phyloP scores from a whole-genome alignment of 2,888 invertebrate genomes.

The Aquatica leii region DNA sequence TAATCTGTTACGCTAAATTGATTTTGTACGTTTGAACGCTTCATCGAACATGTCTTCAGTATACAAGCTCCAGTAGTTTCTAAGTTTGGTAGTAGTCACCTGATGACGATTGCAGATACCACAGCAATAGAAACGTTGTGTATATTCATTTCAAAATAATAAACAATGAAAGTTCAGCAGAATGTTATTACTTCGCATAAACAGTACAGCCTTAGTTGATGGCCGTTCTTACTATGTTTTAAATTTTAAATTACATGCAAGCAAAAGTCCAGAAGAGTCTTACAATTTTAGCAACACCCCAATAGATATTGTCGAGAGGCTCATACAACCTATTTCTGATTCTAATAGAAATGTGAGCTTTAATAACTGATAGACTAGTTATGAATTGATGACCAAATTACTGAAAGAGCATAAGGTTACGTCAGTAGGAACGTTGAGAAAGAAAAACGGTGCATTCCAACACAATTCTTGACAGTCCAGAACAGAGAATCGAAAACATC shows the following conservation, averaged over 20 bases:
- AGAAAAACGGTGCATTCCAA: not conserved
- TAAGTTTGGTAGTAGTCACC: no score
- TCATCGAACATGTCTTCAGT: no score
- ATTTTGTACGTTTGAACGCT: no score
- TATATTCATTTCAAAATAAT: no score
- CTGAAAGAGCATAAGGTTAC: not conserved
- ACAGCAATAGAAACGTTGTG: no score
- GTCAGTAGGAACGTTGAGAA: not conserved
- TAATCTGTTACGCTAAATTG: no score
- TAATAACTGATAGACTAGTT: not conserved
- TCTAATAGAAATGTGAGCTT: not conserved
- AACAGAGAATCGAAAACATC: constrained; percentile 3
- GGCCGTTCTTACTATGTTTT: not conserved
- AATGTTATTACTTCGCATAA: no score
- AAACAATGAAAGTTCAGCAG: no score
- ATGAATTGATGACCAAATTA: not conserved
- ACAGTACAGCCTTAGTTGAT: not conserved
- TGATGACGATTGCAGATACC: no score
- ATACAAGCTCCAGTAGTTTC: no score
- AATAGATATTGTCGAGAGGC: not conserved
- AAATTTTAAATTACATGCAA: not conserved
- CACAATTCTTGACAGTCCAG: no score
- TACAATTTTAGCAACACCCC: not conserved
- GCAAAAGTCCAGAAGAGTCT: not conserved
- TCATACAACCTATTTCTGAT: not conserved